phyloP scores from a whole-genome alignment of 2,888 invertebrate species.

The Eremobia ochroleuca region DNA sequence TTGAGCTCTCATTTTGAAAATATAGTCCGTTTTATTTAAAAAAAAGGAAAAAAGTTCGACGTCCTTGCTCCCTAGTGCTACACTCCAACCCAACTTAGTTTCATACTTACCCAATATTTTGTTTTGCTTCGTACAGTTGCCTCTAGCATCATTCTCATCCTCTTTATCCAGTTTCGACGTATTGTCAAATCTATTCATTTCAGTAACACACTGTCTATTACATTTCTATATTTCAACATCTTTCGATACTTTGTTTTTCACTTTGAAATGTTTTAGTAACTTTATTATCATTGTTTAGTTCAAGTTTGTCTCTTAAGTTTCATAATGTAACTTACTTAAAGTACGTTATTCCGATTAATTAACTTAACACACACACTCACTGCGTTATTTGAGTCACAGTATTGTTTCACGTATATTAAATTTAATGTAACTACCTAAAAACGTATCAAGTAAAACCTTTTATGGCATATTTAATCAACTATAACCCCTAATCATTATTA shows the following conservation, averaged over 20 bases:
- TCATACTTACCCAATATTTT: conserved; percentile 83
- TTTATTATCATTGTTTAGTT: conserved; percentile 36
- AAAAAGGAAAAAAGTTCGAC: neutral
- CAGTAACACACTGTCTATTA: conserved; percentile 60
- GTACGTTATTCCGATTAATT: neutral
- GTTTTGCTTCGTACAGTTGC: conserved; percentile 85
- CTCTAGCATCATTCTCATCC: conserved; percentile 79
- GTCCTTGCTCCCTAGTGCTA: neutral
- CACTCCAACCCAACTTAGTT: too few species aligned
- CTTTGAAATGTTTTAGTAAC: conserved; percentile 51
- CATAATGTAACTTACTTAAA: conserved; percentile 15
- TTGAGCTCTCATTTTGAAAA: neutral
- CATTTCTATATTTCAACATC: conserved; percentile 58
- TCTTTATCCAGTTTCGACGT: conserved; percentile 80
- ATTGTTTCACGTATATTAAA: conserved; percentile 3
- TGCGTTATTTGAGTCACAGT: neutral
- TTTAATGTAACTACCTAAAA: neutral
- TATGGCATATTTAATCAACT: neutral
- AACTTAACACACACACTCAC: neutral
- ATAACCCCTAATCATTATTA: neutral
- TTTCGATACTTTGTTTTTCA: conserved; percentile 53
- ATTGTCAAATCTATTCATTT: conserved; percentile 87
- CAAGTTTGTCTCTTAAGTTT: neutral
- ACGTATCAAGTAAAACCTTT: neutral
- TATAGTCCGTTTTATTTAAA: neutral